phyloP scores from a whole-genome alignment of 2,113 vertebrate species.

The Pao palembangensis region DNA sequence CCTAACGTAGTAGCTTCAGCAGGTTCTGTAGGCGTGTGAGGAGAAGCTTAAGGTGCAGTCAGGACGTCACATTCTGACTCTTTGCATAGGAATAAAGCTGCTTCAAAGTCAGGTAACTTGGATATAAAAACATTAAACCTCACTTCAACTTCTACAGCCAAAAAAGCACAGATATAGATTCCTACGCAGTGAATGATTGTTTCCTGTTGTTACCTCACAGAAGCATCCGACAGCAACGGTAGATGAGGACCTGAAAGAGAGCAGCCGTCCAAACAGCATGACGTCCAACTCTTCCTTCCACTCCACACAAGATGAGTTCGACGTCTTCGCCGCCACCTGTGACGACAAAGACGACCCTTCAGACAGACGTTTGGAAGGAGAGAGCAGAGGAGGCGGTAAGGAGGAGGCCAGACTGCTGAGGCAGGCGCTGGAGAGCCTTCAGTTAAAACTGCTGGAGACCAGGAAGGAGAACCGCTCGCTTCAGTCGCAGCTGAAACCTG shows the following conservation, averaged over 20 bases:
- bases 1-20: too few species aligned
- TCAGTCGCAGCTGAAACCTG: conserved; percentile 74
- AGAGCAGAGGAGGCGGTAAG: conserved; percentile 46
- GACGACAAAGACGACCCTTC: neutral
- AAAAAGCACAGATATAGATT: too few species aligned
- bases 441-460: conserved; percentile 77
- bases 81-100: too few species aligned
- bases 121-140: too few species aligned
- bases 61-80: too few species aligned
- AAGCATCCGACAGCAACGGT: conserved; percentile 59
- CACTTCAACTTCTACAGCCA: too few species aligned
- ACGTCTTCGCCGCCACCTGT: conserved; percentile 25
- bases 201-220: conserved; percentile 32
- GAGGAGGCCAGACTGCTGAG: conserved; percentile 75
- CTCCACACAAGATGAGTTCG: conserved; percentile 79
- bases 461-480: conserved; percentile 75
- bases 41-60: too few species aligned
- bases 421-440: conserved; percentile 77
- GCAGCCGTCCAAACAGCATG: conserved; percentile 71
- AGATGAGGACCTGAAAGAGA: conserved; percentile 56
- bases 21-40: too few species aligned
- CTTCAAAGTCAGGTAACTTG: too few species aligned
- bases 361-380: conserved; percentile 11
- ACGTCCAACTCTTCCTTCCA: conserved; percentile 79
- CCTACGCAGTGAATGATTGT: neutral